These are phyloP conservation scores for Polydrusus cervinus DNA, from an alignment of 2,888 invertebrate genomes.

Conservation along the genomic window DNA sequence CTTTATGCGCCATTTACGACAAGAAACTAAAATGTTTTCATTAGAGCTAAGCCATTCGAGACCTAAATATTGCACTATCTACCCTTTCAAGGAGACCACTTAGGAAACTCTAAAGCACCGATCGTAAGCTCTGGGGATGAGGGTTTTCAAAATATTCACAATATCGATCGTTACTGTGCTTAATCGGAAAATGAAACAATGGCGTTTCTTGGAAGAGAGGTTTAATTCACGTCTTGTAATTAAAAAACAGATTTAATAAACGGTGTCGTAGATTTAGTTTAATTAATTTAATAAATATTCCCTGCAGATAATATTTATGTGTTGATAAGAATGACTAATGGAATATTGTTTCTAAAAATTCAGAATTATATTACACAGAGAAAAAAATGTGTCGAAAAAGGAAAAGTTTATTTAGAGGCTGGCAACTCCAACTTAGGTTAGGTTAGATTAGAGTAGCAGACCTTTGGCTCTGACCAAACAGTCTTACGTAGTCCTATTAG, in stretches of 20 bases:
- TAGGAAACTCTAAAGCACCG: constrained; percentile 50
- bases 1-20: constrained; percentile 32
- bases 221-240: constrained; percentile 17
- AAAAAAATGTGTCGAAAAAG: too few relatives aligned
- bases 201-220: constrained; percentile 26
- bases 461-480: too few relatives aligned
- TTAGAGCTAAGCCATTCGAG: constrained; percentile 44
- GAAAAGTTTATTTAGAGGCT: too few relatives aligned
- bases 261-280: constrained; percentile 8
- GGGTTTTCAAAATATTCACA: constrained; percentile 47
- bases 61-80: constrained; percentile 50
- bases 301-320: background rate
- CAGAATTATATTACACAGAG: too few relatives aligned
- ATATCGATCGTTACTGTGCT: constrained; percentile 40
- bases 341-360: background rate
- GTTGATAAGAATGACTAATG: background rate
- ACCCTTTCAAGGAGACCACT: constrained; percentile 48
- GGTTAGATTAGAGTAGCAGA: too few relatives aligned
- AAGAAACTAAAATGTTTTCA: constrained; percentile 45
- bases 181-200: constrained; percentile 45
- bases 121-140: constrained; percentile 35
- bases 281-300: constrained; percentile 14
- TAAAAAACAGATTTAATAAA: constrained; percentile 20
- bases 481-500: too few relatives aligned
- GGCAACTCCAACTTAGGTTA: too few relatives aligned